Percentiles rank a stretch among this genome's conserved stretches.
These are phyloP conservation scores for Sporophila hypoxantha DNA, from an alignment of 2,113 vertebrate species.

Conservation along the genomic window DNA sequence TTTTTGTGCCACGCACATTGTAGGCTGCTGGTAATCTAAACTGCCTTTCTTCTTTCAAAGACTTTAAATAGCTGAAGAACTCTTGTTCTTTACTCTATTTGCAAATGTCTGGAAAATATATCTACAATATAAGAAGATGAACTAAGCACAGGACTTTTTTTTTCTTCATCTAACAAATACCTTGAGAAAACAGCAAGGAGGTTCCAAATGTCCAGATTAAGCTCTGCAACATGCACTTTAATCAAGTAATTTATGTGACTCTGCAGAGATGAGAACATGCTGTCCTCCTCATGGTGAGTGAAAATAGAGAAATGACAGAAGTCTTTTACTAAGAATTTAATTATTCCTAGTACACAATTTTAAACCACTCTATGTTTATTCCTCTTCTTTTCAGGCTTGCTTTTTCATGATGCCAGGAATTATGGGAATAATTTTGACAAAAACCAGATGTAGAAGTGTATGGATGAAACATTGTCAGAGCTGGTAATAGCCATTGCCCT, in stretches of 20 bases:
- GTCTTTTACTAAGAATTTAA: slow-evolving; percentile 1
- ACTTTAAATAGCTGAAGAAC: slow-evolving; percentile 29
- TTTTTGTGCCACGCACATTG: slow-evolving; percentile 41
- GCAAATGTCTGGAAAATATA: slow-evolving; percentile 18
- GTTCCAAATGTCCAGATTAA: slow-evolving; percentile 32
- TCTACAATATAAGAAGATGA: neutral
- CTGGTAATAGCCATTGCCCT: neutral
- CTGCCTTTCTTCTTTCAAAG: slow-evolving; percentile 57
- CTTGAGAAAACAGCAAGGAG: slow-evolving; percentile 33
- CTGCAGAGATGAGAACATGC: slow-evolving; percentile 17
- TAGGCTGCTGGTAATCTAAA: slow-evolving; percentile 57
- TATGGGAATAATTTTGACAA: neutral
- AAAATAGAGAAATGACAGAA: slow-evolving; percentile 37
- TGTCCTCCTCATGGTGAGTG: slow-evolving; percentile 6
- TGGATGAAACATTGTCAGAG: neutral
- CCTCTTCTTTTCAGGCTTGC: neutral
- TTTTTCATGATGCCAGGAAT: slow-evolving; percentile 4
- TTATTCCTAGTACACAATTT: slow-evolving; percentile 3
- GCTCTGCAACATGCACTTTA: slow-evolving; percentile 3
- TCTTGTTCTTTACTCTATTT: slow-evolving; percentile 42
- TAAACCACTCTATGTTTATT: neutral
- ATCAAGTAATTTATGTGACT: slow-evolving; percentile 20
- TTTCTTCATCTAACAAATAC: slow-evolving; percentile 2
- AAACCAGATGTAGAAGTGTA: neutral
- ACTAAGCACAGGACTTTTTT: neutral